Base-by-base conservation (phyloP, 2,888 invertebrate species). In the Leuctra nigra region DNA sequence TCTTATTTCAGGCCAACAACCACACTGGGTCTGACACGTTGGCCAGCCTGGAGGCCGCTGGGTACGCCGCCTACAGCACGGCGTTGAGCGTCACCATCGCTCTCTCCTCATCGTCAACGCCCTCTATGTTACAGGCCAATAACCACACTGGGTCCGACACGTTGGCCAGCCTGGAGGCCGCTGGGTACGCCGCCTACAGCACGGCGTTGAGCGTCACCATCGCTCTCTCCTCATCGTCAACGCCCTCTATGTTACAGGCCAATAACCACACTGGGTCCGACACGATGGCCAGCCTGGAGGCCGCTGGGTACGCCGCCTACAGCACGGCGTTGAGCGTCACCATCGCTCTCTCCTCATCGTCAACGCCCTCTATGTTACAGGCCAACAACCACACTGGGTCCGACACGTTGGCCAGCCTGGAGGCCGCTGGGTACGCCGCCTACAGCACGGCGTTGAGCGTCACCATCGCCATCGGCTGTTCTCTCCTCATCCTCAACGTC, bases 381-480 rank as follows among this genome's bases (percentile, higher is more conserved):
- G 11, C 41, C 16, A 50, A 50, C 50, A 23, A 16, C 7, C 48
- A 55, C 16, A 53, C 57, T 9, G n/a, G n/a, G n/a, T 24, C 54
- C 16, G 88, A 87, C 69, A 84, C 89, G 6, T 70, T 90, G 59
- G 88, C 89, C 53, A 86, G 85, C 66, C 76, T 89, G 62, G 89
- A 90, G 70, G 87, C 87, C 11, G 86, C 86, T 36, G 89, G 83
- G 2, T 86, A 85, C 64, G 84, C 84, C 0, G 83, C 84, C 0
- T 87, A 87, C 68, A 85, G 85, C 9, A 86, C 87, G 0, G 87
- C 87, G 0, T 72, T 88, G 33, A 84, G 85, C 66, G 86, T 87
- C 1, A 87, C 87, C 1, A 86, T 89, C 60, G 88, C 87, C 13
- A 87, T 89, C 52, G 90, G 90, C 7, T 88, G 89, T 68, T 87